Conservation (phyloP, 2,888 invertebrate genomes). For the Petrophora chlorosata region DNA sequence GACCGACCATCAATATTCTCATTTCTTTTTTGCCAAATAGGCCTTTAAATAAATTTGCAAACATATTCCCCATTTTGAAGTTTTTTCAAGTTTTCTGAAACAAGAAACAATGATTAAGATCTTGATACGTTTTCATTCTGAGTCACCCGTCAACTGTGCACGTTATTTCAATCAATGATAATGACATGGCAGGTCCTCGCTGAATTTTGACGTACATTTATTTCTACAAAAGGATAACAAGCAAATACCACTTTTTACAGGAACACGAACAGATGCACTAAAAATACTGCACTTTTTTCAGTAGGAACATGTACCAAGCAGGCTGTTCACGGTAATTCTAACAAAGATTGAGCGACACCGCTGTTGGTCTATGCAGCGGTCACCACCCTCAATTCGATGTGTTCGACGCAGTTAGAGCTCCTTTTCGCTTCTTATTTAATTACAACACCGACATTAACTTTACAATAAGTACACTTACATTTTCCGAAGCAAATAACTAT, state of each 20-base stretch:
- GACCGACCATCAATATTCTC: slow-evolving; percentile 99
- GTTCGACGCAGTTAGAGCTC: slow-evolving; percentile 28
- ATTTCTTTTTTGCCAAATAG: slow-evolving; percentile 99
- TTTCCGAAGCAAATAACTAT: slow-evolving; percentile 80
- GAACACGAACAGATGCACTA: neutral
- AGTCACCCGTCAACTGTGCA: slow-evolving; percentile 73
- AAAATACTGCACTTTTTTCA: slow-evolving; percentile 18
- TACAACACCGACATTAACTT: slow-evolving; percentile 18
- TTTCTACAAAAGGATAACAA: slow-evolving; percentile 27
- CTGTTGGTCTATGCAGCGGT: slow-evolving; percentile 81
- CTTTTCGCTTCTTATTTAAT: slow-evolving; percentile 6
- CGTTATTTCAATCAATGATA: slow-evolving; percentile 80
- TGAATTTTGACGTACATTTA: slow-evolving; percentile 48
- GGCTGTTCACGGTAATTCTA: slow-evolving; percentile 43
- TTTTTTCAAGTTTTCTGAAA: slow-evolving; percentile 81
- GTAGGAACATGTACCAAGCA: slow-evolving; percentile 10
- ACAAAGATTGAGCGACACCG: slow-evolving; percentile 79
- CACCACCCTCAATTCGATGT: slow-evolving; percentile 73
- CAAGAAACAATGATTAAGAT: slow-evolving; percentile 52
- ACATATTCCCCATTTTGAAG: slow-evolving; percentile 97
- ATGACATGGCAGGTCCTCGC: slow-evolving; percentile 79
- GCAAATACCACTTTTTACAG: neutral
- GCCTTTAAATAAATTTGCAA: slow-evolving; percentile 98
- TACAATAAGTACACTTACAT: slow-evolving; percentile 67
- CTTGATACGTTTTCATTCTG: slow-evolving; percentile 57